These are phyloP conservation scores for Xestobium rufovillosum DNA, from an alignment of 2,888 invertebrate species.

Conservation along the genomic window DNA sequence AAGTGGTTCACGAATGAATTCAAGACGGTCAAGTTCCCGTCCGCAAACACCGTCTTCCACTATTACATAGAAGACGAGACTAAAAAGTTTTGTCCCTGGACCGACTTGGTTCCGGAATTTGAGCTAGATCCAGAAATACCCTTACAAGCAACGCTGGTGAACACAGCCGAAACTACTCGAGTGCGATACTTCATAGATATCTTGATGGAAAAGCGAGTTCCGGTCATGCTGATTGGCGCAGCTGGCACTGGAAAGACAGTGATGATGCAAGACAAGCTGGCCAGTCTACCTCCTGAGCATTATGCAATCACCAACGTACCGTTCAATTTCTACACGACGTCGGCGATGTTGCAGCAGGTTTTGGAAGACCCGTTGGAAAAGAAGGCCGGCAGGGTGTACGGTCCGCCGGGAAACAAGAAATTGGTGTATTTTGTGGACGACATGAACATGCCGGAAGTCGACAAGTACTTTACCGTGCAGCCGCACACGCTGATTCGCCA, in stretches of 20 bases:
- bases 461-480: constrained; percentile 89
- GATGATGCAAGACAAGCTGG: constrained; percentile 77
- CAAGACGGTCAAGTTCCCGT: constrained; percentile 82
- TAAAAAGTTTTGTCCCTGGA: constrained; percentile 83
- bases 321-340: constrained; percentile 92
- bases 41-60: constrained; percentile 75
- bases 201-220: constrained; percentile 66
- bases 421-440: constrained; percentile 94
- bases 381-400: constrained; percentile 89
- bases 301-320: constrained; percentile 84
- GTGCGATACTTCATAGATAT: constrained; percentile 79
- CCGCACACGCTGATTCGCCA: constrained; percentile 90
- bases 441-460: constrained; percentile 96
- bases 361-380: constrained; percentile 90
- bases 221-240: constrained; percentile 84
- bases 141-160: constrained; percentile 67
- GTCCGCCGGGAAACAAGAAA: constrained; percentile 85
- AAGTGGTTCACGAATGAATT: constrained; percentile 94
- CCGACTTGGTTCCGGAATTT: constrained; percentile 68
- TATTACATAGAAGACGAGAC: constrained; percentile 82
- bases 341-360: constrained; percentile 81
- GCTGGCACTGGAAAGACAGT: constrained; percentile 92
- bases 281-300: constrained; percentile 61
- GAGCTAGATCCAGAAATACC: constrained; percentile 83
- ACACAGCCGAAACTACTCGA: constrained; percentile 84